Conservation (phyloP, 2,113 vertebrate species). For the Malurus cyaneus region DNA sequence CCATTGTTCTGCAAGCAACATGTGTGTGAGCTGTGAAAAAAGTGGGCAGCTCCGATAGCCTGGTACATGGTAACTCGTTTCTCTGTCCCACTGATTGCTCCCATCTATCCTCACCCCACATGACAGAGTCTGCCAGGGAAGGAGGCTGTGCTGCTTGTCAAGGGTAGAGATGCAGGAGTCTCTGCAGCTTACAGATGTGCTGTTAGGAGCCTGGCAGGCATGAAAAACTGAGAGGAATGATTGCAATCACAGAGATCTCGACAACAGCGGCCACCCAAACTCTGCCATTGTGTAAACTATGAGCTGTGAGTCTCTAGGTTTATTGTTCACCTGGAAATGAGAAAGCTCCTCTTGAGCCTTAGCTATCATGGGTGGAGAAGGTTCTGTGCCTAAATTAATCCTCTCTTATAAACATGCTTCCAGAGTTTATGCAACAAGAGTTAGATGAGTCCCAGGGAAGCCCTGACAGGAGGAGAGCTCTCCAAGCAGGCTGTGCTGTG, state of each 20-base stretch:
- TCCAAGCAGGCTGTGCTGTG: background rate
- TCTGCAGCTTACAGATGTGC: background rate
- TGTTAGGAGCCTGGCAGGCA: background rate
- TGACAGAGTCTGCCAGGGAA: accelerated
- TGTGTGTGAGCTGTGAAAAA: background rate
- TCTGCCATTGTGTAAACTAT: background rate
- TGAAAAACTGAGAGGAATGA: background rate
- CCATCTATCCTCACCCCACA: background rate
- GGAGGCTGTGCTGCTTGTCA: background rate
- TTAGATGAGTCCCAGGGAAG: constrained; percentile 66
- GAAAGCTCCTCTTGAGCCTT: background rate
- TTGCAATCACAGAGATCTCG: background rate
- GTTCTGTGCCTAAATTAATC: constrained; percentile 55
- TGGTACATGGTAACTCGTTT: background rate
- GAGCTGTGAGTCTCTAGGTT: background rate
- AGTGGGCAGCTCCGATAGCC: background rate
- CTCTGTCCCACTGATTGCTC: background rate
- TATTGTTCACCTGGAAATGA: constrained; percentile 50
- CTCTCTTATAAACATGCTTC: constrained; percentile 53
- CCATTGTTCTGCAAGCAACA: background rate
- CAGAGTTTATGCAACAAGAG: constrained; percentile 63
- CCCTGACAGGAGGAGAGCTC: constrained; percentile 16
- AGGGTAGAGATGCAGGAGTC: background rate
- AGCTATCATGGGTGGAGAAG: background rate
- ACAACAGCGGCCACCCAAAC: background rate